Conservation (phyloP, 2,797 vertebrate genomes). For the Malacoctenus gilli region DNA sequence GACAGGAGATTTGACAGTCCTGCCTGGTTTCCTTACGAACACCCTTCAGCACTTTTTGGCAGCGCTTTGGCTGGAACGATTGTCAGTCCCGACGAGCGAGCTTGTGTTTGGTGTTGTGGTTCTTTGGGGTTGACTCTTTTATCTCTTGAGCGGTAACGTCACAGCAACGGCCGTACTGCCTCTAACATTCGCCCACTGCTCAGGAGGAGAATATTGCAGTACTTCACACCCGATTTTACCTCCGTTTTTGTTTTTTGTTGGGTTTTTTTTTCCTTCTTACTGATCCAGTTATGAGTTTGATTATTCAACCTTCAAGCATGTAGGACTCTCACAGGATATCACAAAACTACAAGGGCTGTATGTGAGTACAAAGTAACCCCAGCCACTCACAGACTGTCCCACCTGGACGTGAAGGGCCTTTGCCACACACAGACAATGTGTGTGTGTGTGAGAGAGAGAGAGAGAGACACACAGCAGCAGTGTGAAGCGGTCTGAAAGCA, state of each 20-base stretch:
- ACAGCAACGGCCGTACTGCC: slow-evolving; percentile 87
- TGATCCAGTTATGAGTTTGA: slow-evolving; percentile 67
- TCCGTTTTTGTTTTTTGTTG: slow-evolving; percentile 17
- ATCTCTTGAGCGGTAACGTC: slow-evolving; percentile 99
- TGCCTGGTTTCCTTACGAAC: too few species aligned
- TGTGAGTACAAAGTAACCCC: slow-evolving; percentile 70
- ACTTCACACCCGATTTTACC: slow-evolving; percentile 58
- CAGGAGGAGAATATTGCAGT: slow-evolving; percentile 68
- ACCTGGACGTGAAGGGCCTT: slow-evolving; percentile 82
- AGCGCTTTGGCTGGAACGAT: slow-evolving; percentile 31
- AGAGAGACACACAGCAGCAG: slow-evolving; percentile 61
- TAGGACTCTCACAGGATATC: slow-evolving; percentile 74
- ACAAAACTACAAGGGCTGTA: slow-evolving; percentile 70
- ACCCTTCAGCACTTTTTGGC: slow-evolving; percentile 59
- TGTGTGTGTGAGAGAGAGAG: slow-evolving; percentile 57
- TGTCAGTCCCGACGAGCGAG: slow-evolving; percentile 34
- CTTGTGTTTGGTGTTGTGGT: slow-evolving; percentile 66
- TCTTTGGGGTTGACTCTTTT: slow-evolving; percentile 99
- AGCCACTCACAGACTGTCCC: slow-evolving; percentile 82
- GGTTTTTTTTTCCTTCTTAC: slow-evolving; percentile 26
- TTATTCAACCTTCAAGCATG: slow-evolving; percentile 67
- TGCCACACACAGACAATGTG: slow-evolving; percentile 62
- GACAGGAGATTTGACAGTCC: too few species aligned
- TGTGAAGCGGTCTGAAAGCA: slow-evolving; percentile 80
- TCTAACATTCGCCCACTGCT: slow-evolving; percentile 71